phyloP scores from a whole-genome alignment of 2,113 vertebrate species.

The Ivindomyrus marchei region DNA sequence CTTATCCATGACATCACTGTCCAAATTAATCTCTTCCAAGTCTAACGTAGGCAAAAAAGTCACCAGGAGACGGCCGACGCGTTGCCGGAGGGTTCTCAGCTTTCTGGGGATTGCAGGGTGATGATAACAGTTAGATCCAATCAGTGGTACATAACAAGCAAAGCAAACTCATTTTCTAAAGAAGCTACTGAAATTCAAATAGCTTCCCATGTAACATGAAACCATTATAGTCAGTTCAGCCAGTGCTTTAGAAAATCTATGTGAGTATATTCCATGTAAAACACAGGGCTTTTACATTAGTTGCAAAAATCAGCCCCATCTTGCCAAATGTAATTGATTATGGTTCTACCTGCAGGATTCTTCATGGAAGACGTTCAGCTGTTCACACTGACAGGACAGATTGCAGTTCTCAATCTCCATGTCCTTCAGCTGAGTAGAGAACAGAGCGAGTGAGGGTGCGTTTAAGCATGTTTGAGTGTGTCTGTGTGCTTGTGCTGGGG shows the following conservation, averaged over 20 bases:
- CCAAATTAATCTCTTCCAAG: constrained; percentile 67
- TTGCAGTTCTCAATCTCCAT: constrained; percentile 35
- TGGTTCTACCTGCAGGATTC: neutral
- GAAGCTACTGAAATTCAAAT: neutral
- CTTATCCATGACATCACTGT: constrained; percentile 69
- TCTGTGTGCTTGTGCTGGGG: neutral
- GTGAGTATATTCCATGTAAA: neutral
- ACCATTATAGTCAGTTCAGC: neutral
- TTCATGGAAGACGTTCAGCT: constrained; percentile 40
- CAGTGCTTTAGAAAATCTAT: neutral
- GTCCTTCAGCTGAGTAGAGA: constrained; percentile 47
- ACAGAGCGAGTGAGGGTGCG: neutral
- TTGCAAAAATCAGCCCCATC: neutral
- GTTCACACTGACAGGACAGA: constrained; percentile 62
- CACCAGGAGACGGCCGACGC: constrained; percentile 65
- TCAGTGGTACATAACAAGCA: neutral
- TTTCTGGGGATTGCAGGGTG: constrained; percentile 47
- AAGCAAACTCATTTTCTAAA: neutral
- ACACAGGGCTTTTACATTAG: neutral
- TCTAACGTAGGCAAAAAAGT: constrained; percentile 70
- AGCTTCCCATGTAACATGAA: neutral
- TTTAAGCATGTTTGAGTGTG: too few relatives aligned
- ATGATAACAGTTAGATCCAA: neutral
- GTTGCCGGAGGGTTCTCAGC: constrained; percentile 64
- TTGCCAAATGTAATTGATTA: neutral